Evolutionary conservation across 2,113 vertebrate genomes (phyloP), one percentile per base, ranked within the genome.

Genomic region (Hemibagrus wyckioides): DNA sequence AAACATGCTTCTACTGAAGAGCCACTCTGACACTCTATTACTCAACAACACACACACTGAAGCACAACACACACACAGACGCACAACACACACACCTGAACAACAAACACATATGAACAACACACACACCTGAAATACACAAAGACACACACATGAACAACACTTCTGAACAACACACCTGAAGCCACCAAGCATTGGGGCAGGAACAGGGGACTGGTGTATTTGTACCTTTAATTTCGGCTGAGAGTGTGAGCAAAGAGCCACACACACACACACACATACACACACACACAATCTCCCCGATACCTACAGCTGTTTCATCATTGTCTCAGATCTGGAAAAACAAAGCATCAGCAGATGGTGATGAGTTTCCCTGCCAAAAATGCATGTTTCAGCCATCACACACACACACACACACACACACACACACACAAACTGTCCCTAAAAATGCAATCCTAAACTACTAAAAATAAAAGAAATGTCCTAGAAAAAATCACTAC

Each of bases 271-370:
- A n/a, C 73, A 69, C 71, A 61, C 73, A 28, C 77, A 71, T 54
- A 39, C 30, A 79, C 57, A 48, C 36, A 59, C 54, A 59, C 80
- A 82, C 77, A 89, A 50, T 81, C 65, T 73, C 76, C 30, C 82
- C 30, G 52, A 85, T 80, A 50, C 75, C 71, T 89, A 89, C 88
- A 88, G 84, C 88, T 89, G 84, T 83, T 88, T 88, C 77, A 80
- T 88, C 87, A 88, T 87, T 89, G 88, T 89, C 84, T 88, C 85
- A 88, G 90, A 85, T 88, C 90, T 91, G 21, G 56, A 82, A 85
- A 87, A 90, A 87, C 83, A 89, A 90, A 89, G 87, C 90, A 85
- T 80, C 83, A 90, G 88, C 90, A 90, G 88, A 90, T 90, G 88
- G 88, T 83, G 28, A 82, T 69, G 85, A 89, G 90, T 86, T 90